phyloP scores from a whole-genome alignment of 2,113 vertebrate genomes.

The Labrus mixtus region DNA sequence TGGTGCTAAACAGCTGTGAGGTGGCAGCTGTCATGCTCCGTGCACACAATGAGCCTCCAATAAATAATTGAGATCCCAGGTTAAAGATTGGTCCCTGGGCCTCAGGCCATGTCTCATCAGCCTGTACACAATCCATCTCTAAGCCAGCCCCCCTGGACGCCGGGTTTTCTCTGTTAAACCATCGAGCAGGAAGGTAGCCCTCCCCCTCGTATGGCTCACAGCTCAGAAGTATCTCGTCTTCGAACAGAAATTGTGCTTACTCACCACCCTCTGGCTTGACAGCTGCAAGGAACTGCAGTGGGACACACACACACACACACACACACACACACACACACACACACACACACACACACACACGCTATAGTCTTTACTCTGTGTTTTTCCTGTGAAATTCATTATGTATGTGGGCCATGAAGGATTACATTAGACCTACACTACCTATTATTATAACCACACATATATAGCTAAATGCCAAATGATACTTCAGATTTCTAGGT shows the following conservation, averaged over 20 bases:
- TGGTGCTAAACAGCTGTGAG: constrained; percentile 41
- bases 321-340: constrained; percentile 2
- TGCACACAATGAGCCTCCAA: constrained; percentile 33
- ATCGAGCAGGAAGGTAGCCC: constrained; percentile 35
- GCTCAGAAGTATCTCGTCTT: constrained; percentile 56
- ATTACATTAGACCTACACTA: background rate
- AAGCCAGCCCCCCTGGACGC: constrained; percentile 17
- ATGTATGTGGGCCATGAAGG: background rate
- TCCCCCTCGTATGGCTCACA: constrained; percentile 40
- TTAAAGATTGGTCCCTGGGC: constrained; percentile 55
- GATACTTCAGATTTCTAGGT: no score
- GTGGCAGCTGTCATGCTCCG: constrained; percentile 56
- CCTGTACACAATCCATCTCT: constrained; percentile 29
- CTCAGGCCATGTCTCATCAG: constrained; percentile 33
- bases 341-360: background rate
- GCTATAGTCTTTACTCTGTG: constrained; percentile 1
- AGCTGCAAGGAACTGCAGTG: constrained; percentile 67
- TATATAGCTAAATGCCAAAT: no score
- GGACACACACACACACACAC: constrained; percentile 17
- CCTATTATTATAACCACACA: no score
- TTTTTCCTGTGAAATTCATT: constrained; percentile 9
- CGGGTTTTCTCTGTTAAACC: constrained; percentile 31
- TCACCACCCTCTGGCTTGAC: constrained; percentile 76
- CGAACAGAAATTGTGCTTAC: constrained; percentile 77
- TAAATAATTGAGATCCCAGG: constrained; percentile 69